These are phyloP conservation scores for Arrhamphus sclerolepis DNA, from an alignment of 2,797 vertebrate species.

Conservation along the genomic window DNA sequence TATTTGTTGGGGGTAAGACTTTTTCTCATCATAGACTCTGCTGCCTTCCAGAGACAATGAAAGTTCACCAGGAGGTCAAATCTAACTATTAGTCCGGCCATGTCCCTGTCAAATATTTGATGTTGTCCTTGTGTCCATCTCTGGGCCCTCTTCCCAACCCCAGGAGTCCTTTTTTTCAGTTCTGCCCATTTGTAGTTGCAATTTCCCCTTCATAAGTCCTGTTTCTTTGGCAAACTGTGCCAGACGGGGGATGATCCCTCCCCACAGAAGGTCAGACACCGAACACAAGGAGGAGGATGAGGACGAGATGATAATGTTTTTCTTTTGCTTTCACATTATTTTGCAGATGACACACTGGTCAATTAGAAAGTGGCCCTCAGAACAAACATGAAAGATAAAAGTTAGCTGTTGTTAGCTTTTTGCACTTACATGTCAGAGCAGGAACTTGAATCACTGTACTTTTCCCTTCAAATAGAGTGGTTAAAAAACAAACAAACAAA, in stretches of 20 bases:
- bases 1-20: conserved; percentile 57
- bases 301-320: conserved; percentile 55
- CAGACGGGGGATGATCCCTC: conserved; percentile 71
- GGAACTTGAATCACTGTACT: too few relatives aligned
- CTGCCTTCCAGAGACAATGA: conserved; percentile 57
- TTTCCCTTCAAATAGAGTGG: too few relatives aligned
- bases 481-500: too few relatives aligned
- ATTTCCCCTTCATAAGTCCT: conserved; percentile 82
- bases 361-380: conserved; percentile 11
- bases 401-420: too few relatives aligned
- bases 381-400: neutral
- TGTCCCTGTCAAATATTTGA: conserved; percentile 58
- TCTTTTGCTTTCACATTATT: conserved; percentile 33
- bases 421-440: too few relatives aligned
- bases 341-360: conserved; percentile 20
- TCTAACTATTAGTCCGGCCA: conserved; percentile 47
- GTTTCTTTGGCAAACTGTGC: conserved; percentile 71
- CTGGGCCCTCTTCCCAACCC: conserved; percentile 40
- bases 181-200: conserved; percentile 76
- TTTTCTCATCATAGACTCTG: conserved; percentile 52
- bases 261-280: conserved; percentile 63
- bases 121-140: conserved; percentile 49
- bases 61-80: conserved; percentile 69
- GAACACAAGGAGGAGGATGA: conserved; percentile 58
- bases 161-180: conserved; percentile 43